Conservation (phyloP, 2,113 vertebrate genomes). For the Romanogobio albipinnatus region DNA sequence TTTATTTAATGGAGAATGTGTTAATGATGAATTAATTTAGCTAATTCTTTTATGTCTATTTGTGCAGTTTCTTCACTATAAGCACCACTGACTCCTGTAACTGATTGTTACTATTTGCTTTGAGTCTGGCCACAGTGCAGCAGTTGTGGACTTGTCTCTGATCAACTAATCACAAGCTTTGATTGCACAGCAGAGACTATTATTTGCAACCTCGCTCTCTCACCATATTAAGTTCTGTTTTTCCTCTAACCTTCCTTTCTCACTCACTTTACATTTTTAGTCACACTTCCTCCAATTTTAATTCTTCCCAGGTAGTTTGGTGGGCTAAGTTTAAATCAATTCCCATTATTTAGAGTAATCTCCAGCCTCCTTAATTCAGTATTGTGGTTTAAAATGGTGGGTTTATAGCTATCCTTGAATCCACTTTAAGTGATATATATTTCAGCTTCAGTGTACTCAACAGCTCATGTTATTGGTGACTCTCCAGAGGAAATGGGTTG, state of each 20-base stretch:
- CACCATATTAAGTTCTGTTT: not conserved
- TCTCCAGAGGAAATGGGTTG: conserved; percentile 3
- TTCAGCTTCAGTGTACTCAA: conserved; percentile 51
- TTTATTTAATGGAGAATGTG: not conserved
- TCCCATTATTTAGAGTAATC: conserved; percentile 68
- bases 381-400: conserved; percentile 48
- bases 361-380: conserved; percentile 58
- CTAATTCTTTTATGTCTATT: not conserved
- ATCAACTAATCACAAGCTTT: conserved; percentile 34
- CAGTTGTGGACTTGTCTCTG: conserved; percentile 5
- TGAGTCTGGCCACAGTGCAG: not conserved
- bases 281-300: conserved; percentile 62
- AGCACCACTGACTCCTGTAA: not conserved
- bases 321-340: conserved; percentile 66
- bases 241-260: not conserved
- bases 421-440: conserved; percentile 45
- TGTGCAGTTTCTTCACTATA: not conserved
- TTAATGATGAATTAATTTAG: not conserved
- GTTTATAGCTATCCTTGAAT: conserved; percentile 45
- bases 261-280: conserved; percentile 56
- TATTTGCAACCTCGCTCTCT: not conserved
- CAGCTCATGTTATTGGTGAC: conserved; percentile 33
- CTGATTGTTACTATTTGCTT: conserved; percentile 30
- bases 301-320: conserved; percentile 66
- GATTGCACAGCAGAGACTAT: conserved; percentile 37